Evolutionary conservation across 1,140 invertebrate genomes (phyloP).

Genomic region (Drosophila ananassae): DNA sequence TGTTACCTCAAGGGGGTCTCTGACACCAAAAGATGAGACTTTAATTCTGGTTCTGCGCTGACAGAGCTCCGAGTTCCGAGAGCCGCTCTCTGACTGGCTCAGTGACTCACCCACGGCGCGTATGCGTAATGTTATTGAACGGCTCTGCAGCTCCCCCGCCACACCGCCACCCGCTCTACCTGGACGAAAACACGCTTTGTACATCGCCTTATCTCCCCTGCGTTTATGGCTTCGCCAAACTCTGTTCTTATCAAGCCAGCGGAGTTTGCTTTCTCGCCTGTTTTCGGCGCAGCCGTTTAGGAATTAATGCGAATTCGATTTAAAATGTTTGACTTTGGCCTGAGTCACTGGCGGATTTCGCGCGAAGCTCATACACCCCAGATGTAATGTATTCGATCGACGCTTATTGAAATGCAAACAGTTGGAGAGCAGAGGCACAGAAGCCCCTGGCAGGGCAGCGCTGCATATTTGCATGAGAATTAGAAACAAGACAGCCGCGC

Average conservation of each 20-base stretch:
- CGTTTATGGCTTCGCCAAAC: conserved; percentile 52
- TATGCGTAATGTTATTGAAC: conserved; percentile 61
- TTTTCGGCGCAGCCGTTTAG: conserved; percentile 57
- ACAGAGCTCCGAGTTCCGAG: conserved; percentile 2
- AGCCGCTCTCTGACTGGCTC: conserved; percentile 30
- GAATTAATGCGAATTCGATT: conserved; percentile 76
- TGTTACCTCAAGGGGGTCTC: conserved; percentile 6
- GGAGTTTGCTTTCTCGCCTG: conserved; percentile 40
- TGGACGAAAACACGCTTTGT: conserved; percentile 12
- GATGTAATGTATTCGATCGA: conserved; percentile 15
- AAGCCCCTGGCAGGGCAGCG: conserved; percentile 21
- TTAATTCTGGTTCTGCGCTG: conserved; percentile 3
- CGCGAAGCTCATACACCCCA: conserved; percentile 43
- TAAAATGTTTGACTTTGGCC: conserved; percentile 61
- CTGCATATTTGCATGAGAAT: conserved; percentile 79
- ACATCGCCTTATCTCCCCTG: conserved; percentile 43
- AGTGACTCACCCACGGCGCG: conserved; percentile 54
- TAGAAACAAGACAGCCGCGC: conserved; percentile 65
- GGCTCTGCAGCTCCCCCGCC: conserved; percentile 7
- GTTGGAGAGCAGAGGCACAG: conserved; percentile 61
- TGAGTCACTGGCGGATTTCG: conserved; percentile 64
- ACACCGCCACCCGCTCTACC: background rate
- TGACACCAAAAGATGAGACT: background rate
- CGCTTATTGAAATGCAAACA: conserved; percentile 64
- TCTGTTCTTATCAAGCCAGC: conserved; percentile 62